Evolutionary conservation across 2,113 vertebrate species (phyloP).

Genomic region (Smithornis capensis): DNA sequence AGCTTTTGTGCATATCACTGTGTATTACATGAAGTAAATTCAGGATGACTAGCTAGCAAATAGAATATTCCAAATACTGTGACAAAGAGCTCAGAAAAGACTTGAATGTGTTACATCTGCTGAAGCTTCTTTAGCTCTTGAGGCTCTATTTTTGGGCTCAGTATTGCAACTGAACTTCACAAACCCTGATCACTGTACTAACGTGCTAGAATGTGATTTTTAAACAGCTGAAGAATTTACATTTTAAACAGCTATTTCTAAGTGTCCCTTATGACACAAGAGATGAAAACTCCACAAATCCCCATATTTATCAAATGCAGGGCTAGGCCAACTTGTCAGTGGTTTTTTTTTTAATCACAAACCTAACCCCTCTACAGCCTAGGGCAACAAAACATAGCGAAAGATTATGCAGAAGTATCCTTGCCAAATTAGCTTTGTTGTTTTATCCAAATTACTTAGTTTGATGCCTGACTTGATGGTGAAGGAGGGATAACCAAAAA

Average conservation of each 20-base stretch:
- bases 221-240: not conserved
- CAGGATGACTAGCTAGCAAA: not conserved
- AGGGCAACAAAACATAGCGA: not conserved
- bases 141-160: not conserved
- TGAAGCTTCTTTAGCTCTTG: not conserved
- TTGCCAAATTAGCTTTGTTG: not conserved
- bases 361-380: not conserved
- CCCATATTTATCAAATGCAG: not conserved
- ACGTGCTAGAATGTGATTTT: not conserved
- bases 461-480: not conserved
- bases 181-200: not conserved
- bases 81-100: not conserved
- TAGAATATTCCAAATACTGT: not conserved
- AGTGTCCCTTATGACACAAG: not conserved
- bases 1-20: not conserved
- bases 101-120: not conserved
- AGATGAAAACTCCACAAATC: not conserved
- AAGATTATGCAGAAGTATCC: not conserved
- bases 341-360: not conserved
- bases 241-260: not conserved
- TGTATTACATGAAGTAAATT: not conserved
- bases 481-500: not conserved
- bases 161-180: not conserved
- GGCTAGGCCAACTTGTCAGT: not conserved
- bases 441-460: not conserved